Evolutionary conservation across 2,888 invertebrate species (phyloP), one percentile per base, ranked within the genome.

Genomic region (Laspeyria flexula): DNA sequence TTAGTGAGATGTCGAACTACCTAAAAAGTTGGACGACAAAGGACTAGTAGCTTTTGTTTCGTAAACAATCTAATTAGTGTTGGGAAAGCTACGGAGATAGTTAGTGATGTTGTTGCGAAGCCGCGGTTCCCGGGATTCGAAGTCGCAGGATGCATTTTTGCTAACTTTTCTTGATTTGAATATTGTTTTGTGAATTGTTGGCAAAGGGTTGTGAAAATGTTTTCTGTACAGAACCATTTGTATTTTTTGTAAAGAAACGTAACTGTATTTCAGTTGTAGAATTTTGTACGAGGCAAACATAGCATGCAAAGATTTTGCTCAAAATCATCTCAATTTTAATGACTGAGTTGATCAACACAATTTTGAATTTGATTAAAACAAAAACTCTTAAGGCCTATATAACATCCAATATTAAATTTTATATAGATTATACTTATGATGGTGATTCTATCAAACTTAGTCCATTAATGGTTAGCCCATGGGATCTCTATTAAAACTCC

Each of bases 41-140:
- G 71, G 65, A 73, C 68, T 67, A 65, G 57, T 53, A 51, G 57
- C 77, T 73, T 75, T 80, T 80, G 80, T 79, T 78, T 71, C 67
- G 71, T 68, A 78, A 79, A 79, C 80, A 80, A 80, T 79, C 75
- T 79, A 80, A 80, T 80, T 79, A 79, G 77, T 76, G 75, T 74
- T 51, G 71, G 68, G 66, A 75, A 25, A 75, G 31, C 35, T 31
- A 34, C 7, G 16, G 30, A 16, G 33, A 25, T 50, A 43, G 44
- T 44, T 50, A 50, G 51, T 41, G 41, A 51, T 16, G 40, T 37
- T 37, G 21, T 11, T 25, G 41, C 18, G 31, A n/a, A 42, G 13
- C 34, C 41, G 29, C 18, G 30, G 7, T 45, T 49, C 9, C 35
- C 33, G 30, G 40, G 13, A 4, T 30, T 40, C n/a, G 9, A 11